phyloP scores from a whole-genome alignment of 2,888 invertebrate genomes.

The Temnothorax ravouxi region DNA sequence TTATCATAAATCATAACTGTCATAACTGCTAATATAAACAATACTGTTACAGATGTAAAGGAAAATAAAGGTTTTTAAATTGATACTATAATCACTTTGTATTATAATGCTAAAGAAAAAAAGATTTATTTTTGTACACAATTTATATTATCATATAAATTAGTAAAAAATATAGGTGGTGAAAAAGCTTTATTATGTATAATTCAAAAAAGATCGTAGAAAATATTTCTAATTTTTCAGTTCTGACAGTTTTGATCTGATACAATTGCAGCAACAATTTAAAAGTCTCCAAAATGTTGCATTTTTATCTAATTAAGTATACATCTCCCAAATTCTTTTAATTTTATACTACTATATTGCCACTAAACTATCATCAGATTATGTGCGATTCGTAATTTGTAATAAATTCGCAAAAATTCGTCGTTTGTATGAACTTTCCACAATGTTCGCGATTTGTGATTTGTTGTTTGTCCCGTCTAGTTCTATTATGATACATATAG shows the following conservation, averaged over 20 bases:
- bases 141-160: constrained; percentile 1
- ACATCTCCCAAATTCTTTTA: neutral
- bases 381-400: neutral
- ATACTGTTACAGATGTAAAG: neutral
- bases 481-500: neutral
- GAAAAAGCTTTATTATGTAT: neutral
- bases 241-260: constrained; percentile 1
- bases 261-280: neutral
- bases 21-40: neutral
- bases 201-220: neutral
- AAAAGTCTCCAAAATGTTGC: constrained; percentile 1
- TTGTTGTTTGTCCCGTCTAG: neutral
- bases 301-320: neutral
- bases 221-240: neutral
- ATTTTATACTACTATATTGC: neutral
- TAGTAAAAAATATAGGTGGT: neutral
- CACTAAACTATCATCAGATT: neutral
- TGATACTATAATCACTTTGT: neutral
- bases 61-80: neutral
- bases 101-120: neutral
- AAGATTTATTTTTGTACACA: neutral
- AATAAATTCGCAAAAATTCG: neutral
- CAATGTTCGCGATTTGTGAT: neutral
- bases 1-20: constrained; percentile 7
- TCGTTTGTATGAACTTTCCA: neutral